phyloP scores from a whole-genome alignment of 2,797 vertebrate species.

The Enteromius argenteus region DNA sequence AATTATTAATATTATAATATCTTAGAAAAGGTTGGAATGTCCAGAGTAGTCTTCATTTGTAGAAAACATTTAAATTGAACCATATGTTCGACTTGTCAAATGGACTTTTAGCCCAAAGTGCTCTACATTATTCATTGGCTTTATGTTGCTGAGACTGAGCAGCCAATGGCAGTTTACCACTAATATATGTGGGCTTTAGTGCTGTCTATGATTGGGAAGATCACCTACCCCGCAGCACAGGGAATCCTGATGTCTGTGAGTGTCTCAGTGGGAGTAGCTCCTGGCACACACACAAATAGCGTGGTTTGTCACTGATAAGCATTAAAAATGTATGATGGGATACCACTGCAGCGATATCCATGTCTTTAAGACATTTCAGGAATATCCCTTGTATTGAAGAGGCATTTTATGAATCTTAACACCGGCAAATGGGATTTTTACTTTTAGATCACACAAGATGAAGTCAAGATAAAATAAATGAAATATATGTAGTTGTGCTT shows the following conservation, averaged over 20 bases:
- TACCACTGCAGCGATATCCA: not conserved
- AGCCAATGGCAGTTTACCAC: not conserved
- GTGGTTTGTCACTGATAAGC: not conserved
- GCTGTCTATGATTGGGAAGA: constrained; percentile 17
- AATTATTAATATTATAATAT: not conserved
- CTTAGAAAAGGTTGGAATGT: not conserved
- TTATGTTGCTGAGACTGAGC: not conserved
- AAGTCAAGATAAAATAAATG: not conserved
- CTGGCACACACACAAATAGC: constrained; percentile 23
- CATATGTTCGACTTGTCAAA: not conserved
- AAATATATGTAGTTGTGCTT: not conserved
- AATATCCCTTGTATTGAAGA: not conserved
- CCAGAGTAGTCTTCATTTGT: not conserved
- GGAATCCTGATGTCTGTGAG: constrained; percentile 41
- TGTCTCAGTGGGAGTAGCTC: constrained; percentile 34
- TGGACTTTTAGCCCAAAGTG: not conserved
- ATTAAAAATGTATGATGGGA: constrained; percentile 37
- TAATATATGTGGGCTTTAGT: not conserved
- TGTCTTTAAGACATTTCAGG: constrained; percentile 6
- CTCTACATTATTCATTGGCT: constrained; percentile 36
- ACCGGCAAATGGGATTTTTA: not conserved
- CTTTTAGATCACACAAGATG: not conserved
- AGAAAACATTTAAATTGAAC: not conserved
- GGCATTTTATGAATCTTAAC: not conserved
- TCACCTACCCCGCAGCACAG: constrained; percentile 8